Base-by-base conservation (phyloP, 1,140 invertebrate genomes). In the Probaryconus sp. region DNA sequence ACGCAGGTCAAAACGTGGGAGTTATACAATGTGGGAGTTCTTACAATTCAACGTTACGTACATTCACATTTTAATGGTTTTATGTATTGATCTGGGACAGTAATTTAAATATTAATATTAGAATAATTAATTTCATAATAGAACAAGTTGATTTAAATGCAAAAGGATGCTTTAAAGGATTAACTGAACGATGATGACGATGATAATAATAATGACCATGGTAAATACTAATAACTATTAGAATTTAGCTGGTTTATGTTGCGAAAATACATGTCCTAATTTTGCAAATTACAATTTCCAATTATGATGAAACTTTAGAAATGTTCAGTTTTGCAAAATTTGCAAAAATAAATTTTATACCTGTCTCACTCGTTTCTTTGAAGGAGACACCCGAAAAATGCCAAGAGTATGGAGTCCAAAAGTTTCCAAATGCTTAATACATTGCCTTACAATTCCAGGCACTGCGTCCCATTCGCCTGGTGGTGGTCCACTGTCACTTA, bases 351-450 rank as follows among this genome's bases (percentile, higher is more conserved):
- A 16, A 20, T 50, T 13, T 58, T 11, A n/a, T 3, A 97, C 95
- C 92, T 97, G 95, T 88, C 95, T 90, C 21, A 96, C 93, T 84
- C 96, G 90, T 83, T 97, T 97, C 83, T 96, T 96, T 0, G 95
- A 96, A 30, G 94, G 93, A 38, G 94, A 95, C 16, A 98, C 95
- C 63, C 96, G 90, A 88, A 98, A 98, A 35, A 97, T 92, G 0
- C 96, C 96, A 5, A 96, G 89, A 9, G 94, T 96, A 61, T 92
- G 90, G 5, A 98, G 89, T 7, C 95, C 95, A 71, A 94, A 91
- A 7, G 88, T 86, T 79, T 96, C 91, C 20, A 97, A 89, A 85
- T 97, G 94, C 56, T 91, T 91, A 47, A 96, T 91, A 81, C 96
- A 97, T 35, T 91, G 91, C 17, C 88, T 88, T 14, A 97, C 92